Percentiles rank a stretch among this genome's conserved stretches.
Conservation (phyloP, 2,797 vertebrate genomes). For the Darevskia mixta region DNA sequence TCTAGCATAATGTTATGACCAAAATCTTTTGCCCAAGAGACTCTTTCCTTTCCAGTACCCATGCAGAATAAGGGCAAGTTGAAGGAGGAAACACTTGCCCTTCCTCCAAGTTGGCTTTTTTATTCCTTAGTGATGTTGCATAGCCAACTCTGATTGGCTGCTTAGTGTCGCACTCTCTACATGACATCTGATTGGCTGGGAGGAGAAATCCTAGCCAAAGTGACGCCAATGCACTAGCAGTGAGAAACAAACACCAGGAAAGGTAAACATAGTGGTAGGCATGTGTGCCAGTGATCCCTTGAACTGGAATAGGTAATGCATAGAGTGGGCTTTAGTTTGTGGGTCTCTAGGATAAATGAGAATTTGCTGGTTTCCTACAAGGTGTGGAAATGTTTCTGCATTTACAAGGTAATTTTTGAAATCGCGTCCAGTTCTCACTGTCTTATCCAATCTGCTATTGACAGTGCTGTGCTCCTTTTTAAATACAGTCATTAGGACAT, state of each 20-base stretch:
- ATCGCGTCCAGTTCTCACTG: not conserved
- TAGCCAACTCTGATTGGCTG: not conserved
- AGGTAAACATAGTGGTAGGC: not conserved
- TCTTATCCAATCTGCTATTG: constrained; percentile 39
- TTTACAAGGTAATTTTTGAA: constrained; percentile 20
- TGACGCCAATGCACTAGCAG: not conserved
- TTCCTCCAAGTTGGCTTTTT: not conserved
- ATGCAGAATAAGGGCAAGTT: not conserved
- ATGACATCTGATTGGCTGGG: not conserved
- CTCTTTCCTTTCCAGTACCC: not conserved
- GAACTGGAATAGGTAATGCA: not conserved
- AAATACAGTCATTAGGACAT: constrained; percentile 59
- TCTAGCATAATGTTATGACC: too few relatives aligned
- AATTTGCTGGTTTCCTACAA: not conserved
- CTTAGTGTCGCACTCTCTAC: not conserved
- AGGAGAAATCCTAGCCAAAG: not conserved
- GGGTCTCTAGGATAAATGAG: not conserved
- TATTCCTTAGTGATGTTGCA: not conserved
- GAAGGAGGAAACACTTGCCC: not conserved
- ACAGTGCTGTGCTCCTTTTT: constrained; percentile 42
- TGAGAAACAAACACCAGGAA: not conserved
- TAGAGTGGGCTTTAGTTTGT: not conserved
- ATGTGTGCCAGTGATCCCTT: not conserved
- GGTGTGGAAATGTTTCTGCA: constrained; percentile 26
- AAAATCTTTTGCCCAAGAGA: too few relatives aligned